Evolutionary conservation across 2,113 vertebrate species (phyloP).

Genomic region (Mus musculus): DNA sequence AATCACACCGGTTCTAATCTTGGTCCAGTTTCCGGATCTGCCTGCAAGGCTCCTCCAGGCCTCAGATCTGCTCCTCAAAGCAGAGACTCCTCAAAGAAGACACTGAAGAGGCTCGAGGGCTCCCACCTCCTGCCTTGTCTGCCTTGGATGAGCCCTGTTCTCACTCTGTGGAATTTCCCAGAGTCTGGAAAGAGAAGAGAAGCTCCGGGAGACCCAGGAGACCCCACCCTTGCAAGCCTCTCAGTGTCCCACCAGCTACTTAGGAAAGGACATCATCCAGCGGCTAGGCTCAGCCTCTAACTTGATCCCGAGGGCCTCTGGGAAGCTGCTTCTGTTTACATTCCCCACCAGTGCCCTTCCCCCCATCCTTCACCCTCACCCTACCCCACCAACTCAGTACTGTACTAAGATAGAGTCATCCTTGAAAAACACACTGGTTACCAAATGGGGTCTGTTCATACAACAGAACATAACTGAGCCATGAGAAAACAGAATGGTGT

Average conservation of each 20-base stretch:
- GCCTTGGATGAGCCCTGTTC: background rate
- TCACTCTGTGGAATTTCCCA: rapidly evolving
- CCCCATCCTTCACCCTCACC: too few relatives aligned
- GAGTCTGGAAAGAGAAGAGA: background rate
- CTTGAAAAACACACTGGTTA: background rate
- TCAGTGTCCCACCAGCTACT: background rate
- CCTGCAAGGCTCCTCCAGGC: background rate
- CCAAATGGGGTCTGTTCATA: background rate
- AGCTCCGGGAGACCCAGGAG: background rate
- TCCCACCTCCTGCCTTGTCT: background rate
- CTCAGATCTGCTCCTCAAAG: background rate
- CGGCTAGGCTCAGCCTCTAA: background rate
- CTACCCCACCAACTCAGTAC: background rate
- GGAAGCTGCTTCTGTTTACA: background rate
- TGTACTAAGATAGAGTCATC: background rate
- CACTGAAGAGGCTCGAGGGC: background rate
- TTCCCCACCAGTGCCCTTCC: background rate
- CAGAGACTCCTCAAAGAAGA: background rate
- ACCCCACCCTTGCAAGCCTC: background rate
- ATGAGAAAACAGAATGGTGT: background rate
- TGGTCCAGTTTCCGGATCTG: background rate
- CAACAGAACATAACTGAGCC: background rate
- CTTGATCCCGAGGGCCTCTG: too few relatives aligned
- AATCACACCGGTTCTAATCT: background rate
- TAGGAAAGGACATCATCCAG: background rate